These are phyloP conservation scores for Taenioides sp. DNA, from an alignment of 2,797 vertebrate genomes.

Conservation along the genomic window DNA sequence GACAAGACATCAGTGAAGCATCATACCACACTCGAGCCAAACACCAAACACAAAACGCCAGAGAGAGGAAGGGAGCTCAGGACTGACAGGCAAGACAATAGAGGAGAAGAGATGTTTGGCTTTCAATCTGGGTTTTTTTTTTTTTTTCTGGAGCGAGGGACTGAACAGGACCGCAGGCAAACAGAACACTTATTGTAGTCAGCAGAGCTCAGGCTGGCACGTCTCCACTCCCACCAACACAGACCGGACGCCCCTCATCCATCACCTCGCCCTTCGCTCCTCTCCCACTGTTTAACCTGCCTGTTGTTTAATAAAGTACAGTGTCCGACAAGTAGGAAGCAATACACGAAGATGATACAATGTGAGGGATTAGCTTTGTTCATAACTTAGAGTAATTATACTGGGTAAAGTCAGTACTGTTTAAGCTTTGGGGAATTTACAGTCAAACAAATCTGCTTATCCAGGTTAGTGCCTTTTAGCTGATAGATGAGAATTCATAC, in stretches of 20 bases:
- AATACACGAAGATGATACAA: not conserved
- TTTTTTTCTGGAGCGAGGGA: constrained; percentile 28
- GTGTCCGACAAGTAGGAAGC: not conserved
- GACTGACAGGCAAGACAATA: constrained; percentile 12
- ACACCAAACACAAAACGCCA: constrained; percentile 20
- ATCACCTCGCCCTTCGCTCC: constrained; percentile 15
- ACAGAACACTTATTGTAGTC: constrained; percentile 57
- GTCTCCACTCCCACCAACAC: constrained; percentile 32
- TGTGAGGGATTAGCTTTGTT: not conserved
- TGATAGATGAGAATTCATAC: not conserved
- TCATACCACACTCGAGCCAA: constrained; percentile 32
- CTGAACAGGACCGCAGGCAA: constrained; percentile 43
- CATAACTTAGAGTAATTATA: not conserved
- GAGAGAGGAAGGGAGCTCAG: not conserved
- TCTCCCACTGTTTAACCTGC: not conserved
- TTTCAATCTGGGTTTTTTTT: constrained; percentile 46
- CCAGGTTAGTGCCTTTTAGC: not conserved
- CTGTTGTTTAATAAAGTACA: not conserved
- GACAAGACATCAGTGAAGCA: constrained; percentile 49
- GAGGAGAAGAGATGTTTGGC: constrained; percentile 51
- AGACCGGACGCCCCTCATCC: constrained; percentile 22
- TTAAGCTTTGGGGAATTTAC: not conserved
- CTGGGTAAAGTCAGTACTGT: not conserved
- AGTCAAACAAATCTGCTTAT: not conserved
- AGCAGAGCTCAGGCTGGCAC: constrained; percentile 41